Percentiles rank a stretch among this genome's conserved stretches.
phyloP scores from a whole-genome alignment of 2,888 invertebrate species.

The Ctena decussata region DNA sequence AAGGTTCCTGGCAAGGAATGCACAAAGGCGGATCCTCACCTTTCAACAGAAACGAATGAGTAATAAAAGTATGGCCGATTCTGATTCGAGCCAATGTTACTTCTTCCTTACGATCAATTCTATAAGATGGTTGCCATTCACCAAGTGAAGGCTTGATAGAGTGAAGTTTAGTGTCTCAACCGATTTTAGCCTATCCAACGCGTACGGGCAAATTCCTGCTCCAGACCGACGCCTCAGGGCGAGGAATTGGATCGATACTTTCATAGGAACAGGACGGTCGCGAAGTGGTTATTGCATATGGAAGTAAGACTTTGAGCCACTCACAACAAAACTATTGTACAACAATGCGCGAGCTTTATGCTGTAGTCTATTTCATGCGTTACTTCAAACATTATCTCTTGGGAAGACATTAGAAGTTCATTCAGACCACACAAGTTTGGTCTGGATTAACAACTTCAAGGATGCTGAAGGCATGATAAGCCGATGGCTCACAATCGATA shows the following conservation, averaged over 20 bases:
- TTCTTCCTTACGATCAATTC: no score
- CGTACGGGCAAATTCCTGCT: slow-evolving; percentile 3
- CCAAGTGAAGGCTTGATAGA: no score
- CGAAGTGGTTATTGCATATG: slow-evolving; percentile 41
- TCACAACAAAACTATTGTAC: slow-evolving; percentile 41
- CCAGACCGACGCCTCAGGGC: slow-evolving; percentile 36
- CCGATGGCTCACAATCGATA: slow-evolving; percentile 20
- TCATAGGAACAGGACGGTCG: slow-evolving; percentile 35
- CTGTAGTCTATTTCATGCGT: slow-evolving; percentile 35
- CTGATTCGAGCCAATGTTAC: no score
- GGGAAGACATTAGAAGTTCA: slow-evolving; percentile 14
- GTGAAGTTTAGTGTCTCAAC: neutral
- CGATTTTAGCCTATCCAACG: slow-evolving; percentile 16
- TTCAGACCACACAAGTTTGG: slow-evolving; percentile 34
- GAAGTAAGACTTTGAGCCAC: slow-evolving; percentile 15
- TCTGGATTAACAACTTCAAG: slow-evolving; percentile 45
- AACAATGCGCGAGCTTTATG: slow-evolving; percentile 41
- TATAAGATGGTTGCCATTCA: no score
- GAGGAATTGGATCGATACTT: slow-evolving; percentile 29
- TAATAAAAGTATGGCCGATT: no score
- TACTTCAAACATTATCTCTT: slow-evolving; percentile 36
- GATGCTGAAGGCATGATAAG: slow-evolving; percentile 39
- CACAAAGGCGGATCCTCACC: no score
- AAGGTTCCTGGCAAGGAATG: no score
- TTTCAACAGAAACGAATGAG: no score